A percentile compares a stretch with the other conserved stretches of the same genome.
Evolutionary conservation across 2,888 invertebrate species (phyloP).

Genomic region (Morpho deidamia): DNA sequence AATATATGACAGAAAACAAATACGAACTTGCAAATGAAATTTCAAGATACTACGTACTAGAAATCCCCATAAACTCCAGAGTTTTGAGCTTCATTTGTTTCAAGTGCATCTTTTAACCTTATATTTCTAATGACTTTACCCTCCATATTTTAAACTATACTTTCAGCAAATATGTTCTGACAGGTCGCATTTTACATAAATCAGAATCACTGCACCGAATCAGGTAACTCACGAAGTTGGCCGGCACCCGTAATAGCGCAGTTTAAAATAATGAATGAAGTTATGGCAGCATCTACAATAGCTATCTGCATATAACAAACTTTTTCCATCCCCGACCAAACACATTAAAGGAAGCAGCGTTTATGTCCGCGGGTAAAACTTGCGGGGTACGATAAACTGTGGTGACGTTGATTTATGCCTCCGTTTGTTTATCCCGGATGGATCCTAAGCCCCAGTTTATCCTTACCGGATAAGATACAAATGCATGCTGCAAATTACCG

Average conservation of each 20-base stretch:
- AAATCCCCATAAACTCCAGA: too few species aligned
- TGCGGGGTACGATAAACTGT: conserved; percentile 63
- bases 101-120: too few species aligned
- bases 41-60: too few species aligned
- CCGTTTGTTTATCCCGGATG: conserved; percentile 65
- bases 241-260: not conserved
- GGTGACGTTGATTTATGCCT: conserved; percentile 74
- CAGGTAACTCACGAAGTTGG: not conserved
- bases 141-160: too few species aligned
- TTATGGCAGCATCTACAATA: not conserved
- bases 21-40: too few species aligned
- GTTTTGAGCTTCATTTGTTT: too few species aligned
- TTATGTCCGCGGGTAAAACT: conserved; percentile 45
- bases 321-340: conserved; percentile 49
- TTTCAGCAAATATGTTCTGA: too few species aligned
- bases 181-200: not conserved
- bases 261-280: not conserved
- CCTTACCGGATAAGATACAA: conserved; percentile 55
- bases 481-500: conserved; percentile 64
- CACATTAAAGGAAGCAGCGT: conserved; percentile 58
- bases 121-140: too few species aligned
- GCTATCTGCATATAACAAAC: conserved; percentile 22
- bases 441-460: conserved; percentile 50
- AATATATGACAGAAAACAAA: too few species aligned
- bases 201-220: not conserved